A percentile compares a stretch with the other conserved stretches of the same genome.
phyloP scores from a whole-genome alignment of 2,113 vertebrate genomes.

The Oostethus manadensis region DNA sequence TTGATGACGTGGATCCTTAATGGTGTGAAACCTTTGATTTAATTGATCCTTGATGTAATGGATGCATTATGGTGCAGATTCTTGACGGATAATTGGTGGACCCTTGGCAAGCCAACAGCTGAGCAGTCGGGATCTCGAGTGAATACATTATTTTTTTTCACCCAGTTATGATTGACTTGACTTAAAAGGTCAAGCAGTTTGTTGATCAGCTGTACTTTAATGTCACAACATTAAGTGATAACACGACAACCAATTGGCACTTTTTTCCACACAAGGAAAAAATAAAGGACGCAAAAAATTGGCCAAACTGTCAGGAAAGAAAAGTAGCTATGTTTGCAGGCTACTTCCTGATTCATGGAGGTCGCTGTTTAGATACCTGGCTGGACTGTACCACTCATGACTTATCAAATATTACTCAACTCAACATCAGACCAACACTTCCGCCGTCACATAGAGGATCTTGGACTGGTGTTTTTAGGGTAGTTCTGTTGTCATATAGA shows the following conservation, averaged over 20 bases:
- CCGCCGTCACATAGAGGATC: no score
- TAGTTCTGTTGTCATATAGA: no score
- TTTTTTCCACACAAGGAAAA: conserved; percentile 15
- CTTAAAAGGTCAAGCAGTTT: conserved; percentile 15
- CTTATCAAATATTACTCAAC: no score
- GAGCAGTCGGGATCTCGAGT: not conserved
- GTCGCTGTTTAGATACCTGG: no score
- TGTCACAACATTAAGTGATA: conserved; percentile 54
- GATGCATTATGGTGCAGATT: no score
- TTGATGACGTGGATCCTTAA: no score
- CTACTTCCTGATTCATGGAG: not conserved
- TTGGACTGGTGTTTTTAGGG: no score
- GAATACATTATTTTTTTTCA: not conserved
- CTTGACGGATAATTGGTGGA: not conserved
- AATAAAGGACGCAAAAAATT: conserved; percentile 53
- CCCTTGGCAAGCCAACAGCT: conserved; percentile 19
- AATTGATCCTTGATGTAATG: no score
- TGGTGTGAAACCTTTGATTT: no score
- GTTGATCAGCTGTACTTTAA: conserved; percentile 57
- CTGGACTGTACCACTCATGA: no score
- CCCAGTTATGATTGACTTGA: conserved; percentile 13
- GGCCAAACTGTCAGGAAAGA: not conserved
- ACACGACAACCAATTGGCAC: conserved; percentile 62
- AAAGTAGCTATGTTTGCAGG: not conserved
- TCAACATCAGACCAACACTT: no score